Evolutionary conservation across 2,888 invertebrate genomes (phyloP).

Genomic region (Bruchidius siliquastri): DNA sequence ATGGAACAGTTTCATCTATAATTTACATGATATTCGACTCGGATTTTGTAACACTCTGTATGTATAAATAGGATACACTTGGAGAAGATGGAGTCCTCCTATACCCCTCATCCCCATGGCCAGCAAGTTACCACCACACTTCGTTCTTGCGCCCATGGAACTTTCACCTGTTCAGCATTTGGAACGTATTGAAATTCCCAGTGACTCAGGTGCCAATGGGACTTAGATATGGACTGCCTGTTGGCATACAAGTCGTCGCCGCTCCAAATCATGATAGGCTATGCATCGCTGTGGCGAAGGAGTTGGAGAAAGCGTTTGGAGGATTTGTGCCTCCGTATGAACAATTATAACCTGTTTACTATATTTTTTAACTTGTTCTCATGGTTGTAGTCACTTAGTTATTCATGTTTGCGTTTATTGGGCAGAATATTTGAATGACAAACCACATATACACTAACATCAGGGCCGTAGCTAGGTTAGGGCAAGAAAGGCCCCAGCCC

Average conservation of each 20-base stretch:
- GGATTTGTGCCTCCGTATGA: conserved; percentile 63
- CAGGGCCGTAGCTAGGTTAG: too few relatives aligned
- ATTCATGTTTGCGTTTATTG: too few relatives aligned
- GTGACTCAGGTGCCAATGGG: conserved; percentile 83
- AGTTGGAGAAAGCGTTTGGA: conserved; percentile 64
- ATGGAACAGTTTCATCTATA: too few relatives aligned
- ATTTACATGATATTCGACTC: too few relatives aligned
- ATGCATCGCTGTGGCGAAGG: conserved; percentile 68
- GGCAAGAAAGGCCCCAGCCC: too few relatives aligned
- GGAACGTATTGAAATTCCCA: conserved; percentile 80
- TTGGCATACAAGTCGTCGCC: conserved; percentile 77
- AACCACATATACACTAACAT: too few relatives aligned
- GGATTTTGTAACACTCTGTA: too few relatives aligned
- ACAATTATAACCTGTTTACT: background rate
- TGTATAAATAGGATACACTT: conserved; percentile 54
- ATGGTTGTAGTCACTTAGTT: too few relatives aligned
- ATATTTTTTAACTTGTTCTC: too few relatives aligned
- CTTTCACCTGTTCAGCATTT: conserved; percentile 79
- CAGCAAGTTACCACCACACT: conserved; percentile 79
- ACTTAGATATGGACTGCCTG: conserved; percentile 64
- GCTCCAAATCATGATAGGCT: conserved; percentile 66
- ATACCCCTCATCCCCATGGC: conserved; percentile 74
- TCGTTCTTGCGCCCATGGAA: conserved; percentile 74
- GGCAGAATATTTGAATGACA: too few relatives aligned
- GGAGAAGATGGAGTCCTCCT: conserved; percentile 77